Evolutionary conservation across 2,113 vertebrate genomes (phyloP).

Genomic region (Oryzias curvinotus): DNA sequence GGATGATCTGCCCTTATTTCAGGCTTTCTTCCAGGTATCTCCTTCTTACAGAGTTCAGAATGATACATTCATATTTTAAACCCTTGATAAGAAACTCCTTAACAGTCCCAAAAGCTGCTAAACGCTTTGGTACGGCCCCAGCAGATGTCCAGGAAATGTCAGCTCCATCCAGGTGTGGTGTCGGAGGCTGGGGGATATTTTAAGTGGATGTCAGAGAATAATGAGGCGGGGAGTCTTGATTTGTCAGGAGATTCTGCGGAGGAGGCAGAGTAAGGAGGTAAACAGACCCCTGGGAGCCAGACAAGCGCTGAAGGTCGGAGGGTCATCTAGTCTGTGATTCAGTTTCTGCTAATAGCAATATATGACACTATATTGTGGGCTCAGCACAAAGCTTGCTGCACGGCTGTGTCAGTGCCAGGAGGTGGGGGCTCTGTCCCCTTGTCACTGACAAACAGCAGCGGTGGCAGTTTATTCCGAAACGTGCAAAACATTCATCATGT

Average conservation of each 20-base stretch:
- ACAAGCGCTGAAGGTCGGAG: conserved; percentile 56
- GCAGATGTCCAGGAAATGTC: conserved; percentile 2
- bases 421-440: conserved; percentile 25
- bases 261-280: conserved; percentile 39
- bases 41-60: too few species aligned
- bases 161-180: conserved; percentile 6
- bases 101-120: background rate
- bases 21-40: too few species aligned
- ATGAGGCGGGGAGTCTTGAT: conserved; percentile 25
- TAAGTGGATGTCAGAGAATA: conserved; percentile 12
- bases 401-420: conserved; percentile 63
- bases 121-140: background rate
- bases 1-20: too few species aligned
- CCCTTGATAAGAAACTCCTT: conserved; percentile 17
- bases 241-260: conserved; percentile 36
- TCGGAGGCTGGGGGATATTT: conserved; percentile 14
- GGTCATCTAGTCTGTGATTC: conserved; percentile 62
- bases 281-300: conserved; percentile 57
- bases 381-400: conserved; percentile 60
- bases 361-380: conserved; percentile 55
- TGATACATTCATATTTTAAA: too few species aligned
- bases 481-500: conserved; percentile 38
- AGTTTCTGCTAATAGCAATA: conserved; percentile 69
- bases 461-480: conserved; percentile 57
- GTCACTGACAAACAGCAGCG: conserved; percentile 56